Conservation (phyloP, 2,888 invertebrate species). For the Melinopterus prodromus region DNA sequence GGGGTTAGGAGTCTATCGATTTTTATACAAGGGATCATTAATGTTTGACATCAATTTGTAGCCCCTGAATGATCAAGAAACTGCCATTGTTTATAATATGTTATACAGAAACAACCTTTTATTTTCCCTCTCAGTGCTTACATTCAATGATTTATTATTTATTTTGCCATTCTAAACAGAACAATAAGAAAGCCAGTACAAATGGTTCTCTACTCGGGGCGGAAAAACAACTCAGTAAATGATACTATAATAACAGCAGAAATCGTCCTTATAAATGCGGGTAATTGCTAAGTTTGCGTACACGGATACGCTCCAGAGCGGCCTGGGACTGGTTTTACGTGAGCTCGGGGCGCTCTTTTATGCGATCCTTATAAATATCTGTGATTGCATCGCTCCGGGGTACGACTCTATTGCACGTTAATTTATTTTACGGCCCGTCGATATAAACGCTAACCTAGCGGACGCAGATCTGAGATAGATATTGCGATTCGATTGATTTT, state of each 20-base stretch:
- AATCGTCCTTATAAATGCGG: not conserved
- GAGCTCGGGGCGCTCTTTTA: not conserved
- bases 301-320: not conserved
- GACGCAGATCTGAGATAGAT: not conserved
- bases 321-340: not conserved
- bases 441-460: not conserved
- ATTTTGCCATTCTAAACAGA: not conserved
- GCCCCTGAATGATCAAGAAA: too few relatives aligned
- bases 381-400: slow-evolving; percentile 4
- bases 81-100: too few relatives aligned
- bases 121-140: too few relatives aligned
- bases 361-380: slow-evolving; percentile 4
- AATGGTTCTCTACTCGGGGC: not conserved
- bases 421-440: not conserved
- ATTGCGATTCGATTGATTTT: not conserved
- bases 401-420: not conserved
- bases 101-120: too few relatives aligned
- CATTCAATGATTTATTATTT: not conserved
- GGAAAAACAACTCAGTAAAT: not conserved
- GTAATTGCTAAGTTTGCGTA: not conserved
- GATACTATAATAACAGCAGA: not conserved
- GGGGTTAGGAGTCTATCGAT: too few relatives aligned
- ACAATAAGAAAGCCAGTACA: not conserved
- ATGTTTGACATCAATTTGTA: too few relatives aligned
- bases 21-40: too few relatives aligned